Percentiles rank a stretch among this genome's conserved stretches.
Evolutionary conservation across 2,888 invertebrate genomes (phyloP).

Genomic region (Drosophila anomelani): DNA sequence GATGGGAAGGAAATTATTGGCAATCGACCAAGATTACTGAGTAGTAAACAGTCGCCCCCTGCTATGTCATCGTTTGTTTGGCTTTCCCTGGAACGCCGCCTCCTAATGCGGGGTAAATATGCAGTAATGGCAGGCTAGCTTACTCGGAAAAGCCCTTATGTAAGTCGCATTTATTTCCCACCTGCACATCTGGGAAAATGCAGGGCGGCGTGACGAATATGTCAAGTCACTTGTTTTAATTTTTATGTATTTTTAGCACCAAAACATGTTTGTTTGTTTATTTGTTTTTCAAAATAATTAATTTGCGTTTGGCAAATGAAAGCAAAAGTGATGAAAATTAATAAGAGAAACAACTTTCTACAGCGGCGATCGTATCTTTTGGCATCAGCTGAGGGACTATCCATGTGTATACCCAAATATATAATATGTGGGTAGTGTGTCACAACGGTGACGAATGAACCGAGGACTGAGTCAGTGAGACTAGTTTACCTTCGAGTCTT

Average conservation of each 20-base stretch:
- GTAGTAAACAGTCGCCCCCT: conserved; percentile 1
- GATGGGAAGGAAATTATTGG: conserved; percentile 67
- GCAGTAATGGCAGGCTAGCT: conserved; percentile 27
- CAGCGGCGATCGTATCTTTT: conserved; percentile 13
- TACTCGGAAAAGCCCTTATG: conserved; percentile 20
- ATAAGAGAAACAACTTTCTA: conserved; percentile 32
- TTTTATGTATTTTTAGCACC: conserved; percentile 18
- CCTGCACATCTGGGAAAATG: conserved; percentile 14
- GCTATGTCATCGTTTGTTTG: conserved; percentile 40
- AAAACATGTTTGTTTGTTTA: not conserved
- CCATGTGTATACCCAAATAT: conserved; percentile 11
- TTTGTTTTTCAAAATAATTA: conserved; percentile 21
- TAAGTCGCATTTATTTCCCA: conserved; percentile 25
- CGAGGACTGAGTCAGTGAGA: conserved; percentile 14
- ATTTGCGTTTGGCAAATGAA: conserved; percentile 51
- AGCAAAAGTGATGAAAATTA: conserved; percentile 61
- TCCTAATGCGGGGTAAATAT: conserved; percentile 1
- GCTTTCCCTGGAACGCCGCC: conserved; percentile 25
- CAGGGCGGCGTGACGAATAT: conserved; percentile 30
- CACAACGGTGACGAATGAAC: conserved; percentile 34
- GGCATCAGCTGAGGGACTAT: conserved; percentile 49
- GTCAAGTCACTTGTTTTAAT: conserved; percentile 36
- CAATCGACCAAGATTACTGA: conserved; percentile 51
- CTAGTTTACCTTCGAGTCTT: conserved; percentile 67
- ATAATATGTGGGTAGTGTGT: conserved; percentile 10